Percentiles rank a stretch among this genome's conserved stretches.
Evolutionary conservation across 2,113 vertebrate species (phyloP).

Genomic region (Hippocampus zosterae): DNA sequence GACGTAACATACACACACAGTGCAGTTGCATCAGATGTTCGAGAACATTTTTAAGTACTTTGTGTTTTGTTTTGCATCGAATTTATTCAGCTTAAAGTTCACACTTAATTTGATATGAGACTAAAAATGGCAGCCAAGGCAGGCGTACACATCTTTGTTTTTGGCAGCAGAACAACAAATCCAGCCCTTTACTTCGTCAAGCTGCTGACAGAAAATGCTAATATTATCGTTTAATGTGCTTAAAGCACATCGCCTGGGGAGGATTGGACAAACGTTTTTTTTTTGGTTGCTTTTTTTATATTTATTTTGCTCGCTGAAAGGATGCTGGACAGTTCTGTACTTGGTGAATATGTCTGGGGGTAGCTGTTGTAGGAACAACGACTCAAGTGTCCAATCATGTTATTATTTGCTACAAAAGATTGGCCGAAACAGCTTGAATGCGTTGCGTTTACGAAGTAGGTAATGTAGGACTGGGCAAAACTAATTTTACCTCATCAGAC

Average conservation of each 20-base stretch:
- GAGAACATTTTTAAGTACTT: too few species aligned
- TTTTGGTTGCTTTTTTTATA: not conserved
- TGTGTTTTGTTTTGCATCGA: too few species aligned
- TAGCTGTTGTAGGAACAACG: not conserved
- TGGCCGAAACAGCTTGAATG: not conserved
- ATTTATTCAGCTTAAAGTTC: too few species aligned
- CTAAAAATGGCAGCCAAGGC: not conserved
- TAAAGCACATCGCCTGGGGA: not conserved
- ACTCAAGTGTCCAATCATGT: not conserved
- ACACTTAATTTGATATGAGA: not conserved
- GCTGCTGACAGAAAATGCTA: not conserved
- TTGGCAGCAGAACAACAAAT: not conserved
- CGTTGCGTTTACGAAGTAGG: not conserved
- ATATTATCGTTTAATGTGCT: not conserved
- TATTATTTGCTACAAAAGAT: not conserved
- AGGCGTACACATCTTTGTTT: not conserved
- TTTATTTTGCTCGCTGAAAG: not conserved
- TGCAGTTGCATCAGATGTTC: too few species aligned
- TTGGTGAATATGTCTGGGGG: not conserved
- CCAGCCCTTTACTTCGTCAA: not conserved
- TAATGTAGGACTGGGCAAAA: not conserved
- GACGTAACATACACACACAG: not conserved
- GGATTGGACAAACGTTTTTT: not conserved
- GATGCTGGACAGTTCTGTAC: not conserved
- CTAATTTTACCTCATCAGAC: not conserved